A percentile compares a stretch with the other conserved stretches of the same genome.
phyloP scores from a whole-genome alignment of 2,797 vertebrate species.

The Falco biarmicus region DNA sequence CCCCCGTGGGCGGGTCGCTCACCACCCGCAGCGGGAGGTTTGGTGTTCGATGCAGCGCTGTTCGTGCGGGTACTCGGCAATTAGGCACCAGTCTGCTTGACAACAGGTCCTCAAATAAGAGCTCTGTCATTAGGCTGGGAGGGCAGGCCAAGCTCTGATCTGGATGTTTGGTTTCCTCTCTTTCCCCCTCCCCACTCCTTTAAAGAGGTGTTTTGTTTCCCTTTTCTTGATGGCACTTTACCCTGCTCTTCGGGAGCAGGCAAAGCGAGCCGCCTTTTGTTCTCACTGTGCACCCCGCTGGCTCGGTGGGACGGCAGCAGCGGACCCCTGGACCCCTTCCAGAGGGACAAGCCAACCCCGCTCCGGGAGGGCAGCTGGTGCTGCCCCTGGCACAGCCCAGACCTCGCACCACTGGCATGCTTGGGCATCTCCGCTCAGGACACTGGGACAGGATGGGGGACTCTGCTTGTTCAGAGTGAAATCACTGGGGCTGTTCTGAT shows the following conservation, averaged over 20 bases:
- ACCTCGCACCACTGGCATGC: fast-evolving
- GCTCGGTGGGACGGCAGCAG: not conserved
- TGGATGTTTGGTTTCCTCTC: conserved; percentile 35
- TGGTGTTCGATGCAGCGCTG: fast-evolving
- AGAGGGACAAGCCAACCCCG: not conserved
- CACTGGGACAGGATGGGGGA: fast-evolving
- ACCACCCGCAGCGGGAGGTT: fast-evolving
- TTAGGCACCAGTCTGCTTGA: not conserved
- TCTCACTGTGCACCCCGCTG: not conserved
- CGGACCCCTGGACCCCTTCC: too few species aligned
- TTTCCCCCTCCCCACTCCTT: not conserved
- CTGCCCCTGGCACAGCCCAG: not conserved
- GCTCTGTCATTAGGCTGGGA: not conserved
- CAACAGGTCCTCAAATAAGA: not conserved
- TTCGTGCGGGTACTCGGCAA: not conserved
- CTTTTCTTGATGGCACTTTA: not conserved
- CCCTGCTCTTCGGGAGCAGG: not conserved
- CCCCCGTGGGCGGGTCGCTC: fast-evolving
- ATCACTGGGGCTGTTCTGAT: not conserved
- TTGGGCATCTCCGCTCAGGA: not conserved
- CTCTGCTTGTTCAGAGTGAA: not conserved
- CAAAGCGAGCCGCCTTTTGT: not conserved
- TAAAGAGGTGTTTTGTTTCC: conserved; percentile 28
- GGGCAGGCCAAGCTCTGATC: not conserved
- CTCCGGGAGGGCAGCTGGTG: not conserved